Evolutionary conservation across 2,888 invertebrate genomes (phyloP), one percentile per base, ranked within the genome.

Genomic region (Cerastis leucographa): DNA sequence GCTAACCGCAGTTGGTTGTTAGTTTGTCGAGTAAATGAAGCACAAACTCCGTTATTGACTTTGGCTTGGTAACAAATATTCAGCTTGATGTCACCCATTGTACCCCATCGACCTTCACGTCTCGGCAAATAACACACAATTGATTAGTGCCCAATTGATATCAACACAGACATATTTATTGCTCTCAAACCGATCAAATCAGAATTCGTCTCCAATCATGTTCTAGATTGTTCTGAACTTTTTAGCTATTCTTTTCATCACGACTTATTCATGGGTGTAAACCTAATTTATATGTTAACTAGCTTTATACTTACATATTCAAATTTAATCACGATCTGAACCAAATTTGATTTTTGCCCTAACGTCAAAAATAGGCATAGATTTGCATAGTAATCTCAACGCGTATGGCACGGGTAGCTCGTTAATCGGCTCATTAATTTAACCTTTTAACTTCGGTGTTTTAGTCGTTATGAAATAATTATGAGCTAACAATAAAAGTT

Each of bases 281-380:
- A 81, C 70, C 83, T 89, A 74, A 75, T 89, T 87, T 88, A 84
- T 82, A 89, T 89, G 87, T 71, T 85, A 89, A 89, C 82, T 68
- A 81, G 69, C 80, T 72, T 67, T 62, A 77, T 73, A 82, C 77
- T 85, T 74, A 84, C 80, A 77, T 81, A 83, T 87, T 89, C 81
- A 86, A 77, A 81, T 82, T 80, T 80, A 80, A 78, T 76, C 75
- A 79, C 67, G 66, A 70, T 79, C 74, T 56, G 67, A 80, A 78
- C 65, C 51, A 81, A 87, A 85, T 88, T 76, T n/a, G 76, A 79
- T 88, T 81, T 84, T 84, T 80, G 72, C 72, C 61, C 40, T 81
- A 79, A 69, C 70, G 71, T 77, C 72, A 83, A 88, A 88, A 88
- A 83, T 77, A 78, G 65, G 73, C 73, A 75, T 77, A 67, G 29